Base-by-base conservation (phyloP, 2,113 vertebrate genomes). In the Trochalopteron elliotii region DNA sequence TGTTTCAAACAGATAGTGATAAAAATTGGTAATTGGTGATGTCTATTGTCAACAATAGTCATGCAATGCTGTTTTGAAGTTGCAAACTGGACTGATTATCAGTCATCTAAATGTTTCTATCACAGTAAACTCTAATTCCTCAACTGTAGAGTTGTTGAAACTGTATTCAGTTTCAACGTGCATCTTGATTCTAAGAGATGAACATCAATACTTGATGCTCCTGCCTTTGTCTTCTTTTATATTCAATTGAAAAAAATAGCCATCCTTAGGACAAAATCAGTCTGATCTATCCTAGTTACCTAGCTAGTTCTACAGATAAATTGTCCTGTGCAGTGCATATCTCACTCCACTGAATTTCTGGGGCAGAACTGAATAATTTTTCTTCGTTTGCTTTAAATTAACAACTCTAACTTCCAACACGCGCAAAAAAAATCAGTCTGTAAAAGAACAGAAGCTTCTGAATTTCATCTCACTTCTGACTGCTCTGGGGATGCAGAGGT, bases 101-200 rank as follows among this genome's bases (percentile, higher is more conserved):
- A 91, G 30, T 61, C 9, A 25, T 67, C 35, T 75, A 55, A 78
- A 60, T 2, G 1, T 27, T 78, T 25, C 19, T 28, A 42, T 31
- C 28, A 57, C 7, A 70, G 13, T 8, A 19, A 82, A 50, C 11
- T 52, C 16, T 59, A 45, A 55, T 71, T 90, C 16, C 16, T 35
- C 53, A n/a, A 49, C 19, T 19, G 3, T 72, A 69, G 37, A 39
- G 9, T 39, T 39, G 37, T 39, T 39, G 37, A 39, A 39, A 39
- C 37, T 19, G 3, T 72, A 69, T 57, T 80, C 22, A 65, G 6
- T 60, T 80, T 31, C 31, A 83, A 69, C 0, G 0, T 2, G 1
- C n/a, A 8, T 74, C 45, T 83, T 70, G 31, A 31, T 77, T 65
- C 33, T 61, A 49, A 83, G 30, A 72, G 31, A 50, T 23, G 40